A percentile compares a stretch with the other conserved stretches of the same genome.
These are phyloP conservation scores for Fabriciana adippe DNA, from an alignment of 2,888 invertebrate genomes.

Conservation along the genomic window DNA sequence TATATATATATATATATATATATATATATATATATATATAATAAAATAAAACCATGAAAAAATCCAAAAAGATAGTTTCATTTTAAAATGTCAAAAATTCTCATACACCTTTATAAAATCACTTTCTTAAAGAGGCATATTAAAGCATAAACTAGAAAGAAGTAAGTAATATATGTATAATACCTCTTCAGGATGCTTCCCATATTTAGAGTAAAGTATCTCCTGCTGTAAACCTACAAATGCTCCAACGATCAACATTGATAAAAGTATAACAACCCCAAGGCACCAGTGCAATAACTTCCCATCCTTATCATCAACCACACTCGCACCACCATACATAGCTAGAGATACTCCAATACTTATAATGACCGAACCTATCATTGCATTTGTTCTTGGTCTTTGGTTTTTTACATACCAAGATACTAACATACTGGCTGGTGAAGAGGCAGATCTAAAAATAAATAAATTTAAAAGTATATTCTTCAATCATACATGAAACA, in stretches of 20 bases:
- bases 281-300: slow-evolving; percentile 67
- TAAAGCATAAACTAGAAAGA: too few relatives aligned
- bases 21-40: too few relatives aligned
- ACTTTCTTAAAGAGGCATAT: too few relatives aligned
- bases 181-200: slow-evolving; percentile 76
- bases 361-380: slow-evolving; percentile 68
- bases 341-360: slow-evolving; percentile 67
- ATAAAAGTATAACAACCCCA: slow-evolving; percentile 64
- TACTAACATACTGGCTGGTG: slow-evolving; percentile 73
- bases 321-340: slow-evolving; percentile 68
- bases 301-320: slow-evolving; percentile 59
- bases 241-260: slow-evolving; percentile 67
- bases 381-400: slow-evolving; percentile 59
- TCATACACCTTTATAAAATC: too few relatives aligned
- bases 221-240: slow-evolving; percentile 74
- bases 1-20: too few relatives aligned
- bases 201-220: slow-evolving; percentile 66
- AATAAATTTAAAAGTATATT: slow-evolving; percentile 9
- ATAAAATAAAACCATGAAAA: too few relatives aligned
- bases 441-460: slow-evolving; percentile 68
- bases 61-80: too few relatives aligned
- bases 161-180: not conserved
- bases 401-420: slow-evolving; percentile 65
- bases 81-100: too few relatives aligned
- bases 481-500: too few relatives aligned